phyloP scores from a whole-genome alignment of 2,888 invertebrate species.

The Agonum fuliginosum region DNA sequence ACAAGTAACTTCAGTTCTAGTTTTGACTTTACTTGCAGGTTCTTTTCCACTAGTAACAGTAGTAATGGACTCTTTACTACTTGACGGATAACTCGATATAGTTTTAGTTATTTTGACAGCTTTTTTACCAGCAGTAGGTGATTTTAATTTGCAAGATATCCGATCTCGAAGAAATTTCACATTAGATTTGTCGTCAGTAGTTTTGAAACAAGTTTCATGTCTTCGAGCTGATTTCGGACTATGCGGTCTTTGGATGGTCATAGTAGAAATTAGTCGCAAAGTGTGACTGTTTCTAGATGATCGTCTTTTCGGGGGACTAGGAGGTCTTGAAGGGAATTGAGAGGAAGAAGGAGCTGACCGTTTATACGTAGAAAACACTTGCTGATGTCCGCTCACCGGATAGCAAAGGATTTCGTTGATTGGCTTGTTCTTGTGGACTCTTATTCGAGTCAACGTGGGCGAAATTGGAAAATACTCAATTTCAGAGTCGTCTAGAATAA shows the following conservation, averaged over 20 bases:
- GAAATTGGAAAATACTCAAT: constrained; percentile 90
- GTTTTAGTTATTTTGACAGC: constrained; percentile 68
- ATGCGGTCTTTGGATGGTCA: constrained; percentile 70
- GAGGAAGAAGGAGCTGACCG: constrained; percentile 76
- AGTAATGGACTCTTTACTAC: constrained; percentile 67
- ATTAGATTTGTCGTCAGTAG: constrained; percentile 73
- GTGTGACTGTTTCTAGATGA: constrained; percentile 85
- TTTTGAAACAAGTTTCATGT: constrained; percentile 75
- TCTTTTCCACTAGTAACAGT: constrained; percentile 71
- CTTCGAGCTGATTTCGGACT: constrained; percentile 68
- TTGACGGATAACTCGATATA: constrained; percentile 67
- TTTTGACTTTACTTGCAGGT: constrained; percentile 71
- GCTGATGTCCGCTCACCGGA: constrained; percentile 74
- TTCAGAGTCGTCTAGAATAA: constrained; percentile 85
- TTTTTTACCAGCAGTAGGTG: constrained; percentile 67
- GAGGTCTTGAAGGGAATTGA: constrained; percentile 73
- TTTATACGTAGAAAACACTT: constrained; percentile 78
- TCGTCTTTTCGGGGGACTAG: constrained; percentile 84
- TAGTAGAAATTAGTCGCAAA: constrained; percentile 78
- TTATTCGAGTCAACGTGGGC: constrained; percentile 86
- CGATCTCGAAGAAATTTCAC: constrained; percentile 77
- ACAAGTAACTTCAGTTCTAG: constrained; percentile 64
- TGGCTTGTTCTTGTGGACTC: constrained; percentile 81
- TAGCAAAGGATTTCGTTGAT: constrained; percentile 79
- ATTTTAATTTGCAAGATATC: constrained; percentile 63